Conservation (phyloP, 2,888 invertebrate genomes). For the Volucella zonaria region DNA sequence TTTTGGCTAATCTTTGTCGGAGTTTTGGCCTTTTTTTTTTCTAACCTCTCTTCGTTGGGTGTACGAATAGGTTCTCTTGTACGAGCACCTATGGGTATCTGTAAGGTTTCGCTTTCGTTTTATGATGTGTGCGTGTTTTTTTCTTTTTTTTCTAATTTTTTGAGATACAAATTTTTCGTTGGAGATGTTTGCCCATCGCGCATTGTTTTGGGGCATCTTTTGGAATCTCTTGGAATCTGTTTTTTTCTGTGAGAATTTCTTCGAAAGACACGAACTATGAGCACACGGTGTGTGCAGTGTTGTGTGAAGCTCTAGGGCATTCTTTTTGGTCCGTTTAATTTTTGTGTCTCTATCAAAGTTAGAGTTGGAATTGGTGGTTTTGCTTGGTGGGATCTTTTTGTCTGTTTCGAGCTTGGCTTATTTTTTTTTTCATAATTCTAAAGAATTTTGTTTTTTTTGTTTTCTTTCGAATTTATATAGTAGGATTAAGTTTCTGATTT, state of each 20-base stretch:
- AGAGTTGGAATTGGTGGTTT: neutral
- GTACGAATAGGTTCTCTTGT: neutral
- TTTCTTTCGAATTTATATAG: neutral
- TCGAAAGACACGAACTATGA: slow-evolving; percentile 17
- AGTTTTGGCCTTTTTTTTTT: slow-evolving; percentile 6
- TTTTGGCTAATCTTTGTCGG: slow-evolving; percentile 42
- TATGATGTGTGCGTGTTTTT: neutral
- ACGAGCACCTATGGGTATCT: slow-evolving; percentile 1
- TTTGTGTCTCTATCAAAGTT: slow-evolving; percentile 72
- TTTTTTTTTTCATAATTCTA: slow-evolving; percentile 51
- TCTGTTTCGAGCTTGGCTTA: slow-evolving; percentile 8
- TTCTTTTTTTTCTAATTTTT: slow-evolving; percentile 22
- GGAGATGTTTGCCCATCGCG: slow-evolving; percentile 71
- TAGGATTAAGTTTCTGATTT: slow-evolving; percentile 4
- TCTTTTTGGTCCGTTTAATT: slow-evolving; percentile 76
- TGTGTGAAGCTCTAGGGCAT: slow-evolving; percentile 75
- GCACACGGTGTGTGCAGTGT: slow-evolving; percentile 57
- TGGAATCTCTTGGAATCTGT: slow-evolving; percentile 37
- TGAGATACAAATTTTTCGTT: slow-evolving; percentile 45
- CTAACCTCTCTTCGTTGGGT: slow-evolving; percentile 1
- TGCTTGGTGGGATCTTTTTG: slow-evolving; percentile 26
- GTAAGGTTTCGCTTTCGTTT: slow-evolving; percentile 28
- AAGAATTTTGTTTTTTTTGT: neutral
- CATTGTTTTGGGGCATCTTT: slow-evolving; percentile 69
- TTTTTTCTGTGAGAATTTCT: slow-evolving; percentile 66